Percentiles rank a stretch among this genome's conserved stretches.
These are phyloP conservation scores for Tipula lateralis DNA, from an alignment of 2,888 invertebrate species.

Conservation along the genomic window DNA sequence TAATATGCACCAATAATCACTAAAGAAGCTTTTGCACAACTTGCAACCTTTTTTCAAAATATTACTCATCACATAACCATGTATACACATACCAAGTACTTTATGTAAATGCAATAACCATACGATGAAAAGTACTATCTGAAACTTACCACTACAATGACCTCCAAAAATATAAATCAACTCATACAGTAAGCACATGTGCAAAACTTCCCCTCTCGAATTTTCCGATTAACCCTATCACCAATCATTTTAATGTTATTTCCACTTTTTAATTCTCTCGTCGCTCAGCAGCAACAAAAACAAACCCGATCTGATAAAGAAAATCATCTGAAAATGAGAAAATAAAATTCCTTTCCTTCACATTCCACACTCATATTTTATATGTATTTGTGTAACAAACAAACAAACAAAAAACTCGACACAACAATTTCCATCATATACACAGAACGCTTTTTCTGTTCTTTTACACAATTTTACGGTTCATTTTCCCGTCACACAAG, in stretches of 20 bases:
- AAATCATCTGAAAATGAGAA: background rate
- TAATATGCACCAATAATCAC: too few species aligned
- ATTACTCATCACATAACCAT: background rate
- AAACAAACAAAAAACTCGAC: background rate
- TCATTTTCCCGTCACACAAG: background rate
- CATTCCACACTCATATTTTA: background rate
- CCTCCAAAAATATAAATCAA: background rate
- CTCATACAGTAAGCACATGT: background rate
- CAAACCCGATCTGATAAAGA: too few species aligned
- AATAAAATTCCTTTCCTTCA: conserved; percentile 19
- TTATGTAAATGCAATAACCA: background rate
- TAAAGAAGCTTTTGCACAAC: background rate
- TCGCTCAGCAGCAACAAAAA: background rate
- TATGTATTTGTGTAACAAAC: background rate
- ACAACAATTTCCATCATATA: background rate
- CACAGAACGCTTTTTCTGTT: background rate
- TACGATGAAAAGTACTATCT: background rate
- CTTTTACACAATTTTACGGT: background rate
- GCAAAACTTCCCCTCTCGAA: background rate
- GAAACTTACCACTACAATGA: background rate
- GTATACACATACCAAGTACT: background rate
- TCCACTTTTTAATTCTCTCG: background rate
- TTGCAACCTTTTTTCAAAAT: background rate
- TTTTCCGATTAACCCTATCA: conserved; percentile 7
- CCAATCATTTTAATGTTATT: background rate